Percentiles rank a stretch among this genome's conserved stretches.
These are phyloP conservation scores for Ommatoiulus sabulosus DNA, from an alignment of 2,888 invertebrate species.

Conservation along the genomic window DNA sequence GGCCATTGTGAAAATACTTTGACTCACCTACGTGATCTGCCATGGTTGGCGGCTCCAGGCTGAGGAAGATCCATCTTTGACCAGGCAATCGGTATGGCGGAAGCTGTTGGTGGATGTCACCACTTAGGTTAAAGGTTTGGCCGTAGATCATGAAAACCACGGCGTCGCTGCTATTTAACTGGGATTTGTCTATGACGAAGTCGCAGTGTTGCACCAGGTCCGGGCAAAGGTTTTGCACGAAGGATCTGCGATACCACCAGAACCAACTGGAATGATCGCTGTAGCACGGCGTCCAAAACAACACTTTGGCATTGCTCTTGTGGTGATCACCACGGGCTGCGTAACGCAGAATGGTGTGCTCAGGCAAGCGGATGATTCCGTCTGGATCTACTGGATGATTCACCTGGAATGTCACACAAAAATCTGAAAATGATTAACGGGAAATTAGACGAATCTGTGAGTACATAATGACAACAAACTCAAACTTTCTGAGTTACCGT, in stretches of 20 bases:
- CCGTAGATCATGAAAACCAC: slow-evolving; percentile 50
- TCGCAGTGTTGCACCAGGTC: not conserved
- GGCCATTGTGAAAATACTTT: too few species aligned
- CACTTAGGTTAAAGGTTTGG: not conserved
- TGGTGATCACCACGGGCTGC: not conserved
- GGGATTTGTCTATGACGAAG: slow-evolving; percentile 24
- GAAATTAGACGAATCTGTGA: too few species aligned
- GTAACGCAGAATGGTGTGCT: not conserved
- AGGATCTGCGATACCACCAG: not conserved
- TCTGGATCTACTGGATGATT: not conserved
- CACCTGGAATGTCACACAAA: not conserved
- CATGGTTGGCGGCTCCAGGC: slow-evolving; percentile 48
- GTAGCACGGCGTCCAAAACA: not conserved
- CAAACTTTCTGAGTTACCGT: too few species aligned
- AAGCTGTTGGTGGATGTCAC: not conserved
- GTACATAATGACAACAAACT: too few species aligned
- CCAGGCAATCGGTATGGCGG: slow-evolving; percentile 24
- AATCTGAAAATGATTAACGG: too few species aligned
- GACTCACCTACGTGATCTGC: not conserved
- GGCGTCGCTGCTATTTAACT: slow-evolving; percentile 50
- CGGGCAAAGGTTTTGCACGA: not conserved
- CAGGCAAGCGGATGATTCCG: not conserved
- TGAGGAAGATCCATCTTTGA: slow-evolving; percentile 56
- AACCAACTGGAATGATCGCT: not conserved
- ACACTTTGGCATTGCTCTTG: not conserved